These are phyloP conservation scores for Hydrolagus affinis DNA, from an alignment of 2,113 vertebrate species.

Conservation along the genomic window DNA sequence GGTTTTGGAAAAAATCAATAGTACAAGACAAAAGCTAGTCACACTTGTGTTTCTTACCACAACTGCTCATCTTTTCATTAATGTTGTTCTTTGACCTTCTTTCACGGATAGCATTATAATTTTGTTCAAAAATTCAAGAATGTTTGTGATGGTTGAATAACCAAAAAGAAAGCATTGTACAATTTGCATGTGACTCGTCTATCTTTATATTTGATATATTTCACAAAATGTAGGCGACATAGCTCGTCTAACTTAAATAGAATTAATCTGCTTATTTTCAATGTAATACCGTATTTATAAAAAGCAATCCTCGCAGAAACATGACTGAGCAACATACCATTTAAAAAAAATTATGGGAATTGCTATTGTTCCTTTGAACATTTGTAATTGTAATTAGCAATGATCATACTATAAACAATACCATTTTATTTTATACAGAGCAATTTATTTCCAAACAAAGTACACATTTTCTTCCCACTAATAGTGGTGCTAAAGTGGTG, in stretches of 20 bases:
- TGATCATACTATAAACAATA: too few species aligned
- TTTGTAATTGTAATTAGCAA: too few species aligned
- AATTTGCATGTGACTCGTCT: background rate
- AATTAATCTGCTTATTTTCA: background rate
- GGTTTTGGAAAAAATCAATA: background rate
- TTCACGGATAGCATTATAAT: background rate
- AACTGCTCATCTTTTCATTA: background rate
- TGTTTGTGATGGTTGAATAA: slow-evolving; percentile 1
- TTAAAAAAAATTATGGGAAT: too few species aligned
- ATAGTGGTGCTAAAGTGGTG: background rate
- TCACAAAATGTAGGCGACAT: slow-evolving; percentile 9
- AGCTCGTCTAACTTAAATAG: background rate
- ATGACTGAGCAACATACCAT: background rate
- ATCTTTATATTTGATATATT: background rate
- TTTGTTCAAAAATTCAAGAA: slow-evolving; percentile 20
- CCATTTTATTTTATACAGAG: too few species aligned
- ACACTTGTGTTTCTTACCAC: background rate
- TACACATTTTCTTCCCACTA: background rate
- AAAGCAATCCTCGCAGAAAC: background rate
- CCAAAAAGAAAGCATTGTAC: background rate
- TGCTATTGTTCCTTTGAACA: too few species aligned
- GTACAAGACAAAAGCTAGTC: background rate
- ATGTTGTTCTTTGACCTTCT: slow-evolving; percentile 6
- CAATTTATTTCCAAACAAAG: background rate
- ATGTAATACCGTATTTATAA: slow-evolving; percentile 1